Base-by-base conservation (phyloP, 2,888 invertebrate species). In the Zygaena filipendulae region DNA sequence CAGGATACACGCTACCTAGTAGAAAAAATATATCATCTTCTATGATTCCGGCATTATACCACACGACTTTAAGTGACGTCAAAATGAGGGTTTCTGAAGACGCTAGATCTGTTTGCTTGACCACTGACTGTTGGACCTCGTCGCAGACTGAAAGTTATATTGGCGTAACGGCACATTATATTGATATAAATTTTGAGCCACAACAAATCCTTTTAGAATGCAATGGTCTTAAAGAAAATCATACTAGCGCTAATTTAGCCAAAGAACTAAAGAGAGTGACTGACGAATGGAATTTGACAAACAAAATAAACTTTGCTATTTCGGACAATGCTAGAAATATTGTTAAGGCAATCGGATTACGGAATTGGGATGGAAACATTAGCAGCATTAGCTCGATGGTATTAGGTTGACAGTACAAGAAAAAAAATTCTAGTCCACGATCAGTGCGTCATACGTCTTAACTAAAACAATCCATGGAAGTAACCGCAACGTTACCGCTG, bases 241-340 rank as follows among this genome's bases (percentile, higher is more conserved):
- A 36, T 20, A 38, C 40, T 11, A 33, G 34, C 13, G 13, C 10
- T 3, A 36, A 35, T 30, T 3, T 30, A 83, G 23, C 31, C 38
- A 4, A 19, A 25, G 11, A 26, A 35, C 11, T 12, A 35, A 10
- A 38, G 28, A 12, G 21, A 19, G 22, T 19, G 32, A 14, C n/a
- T n/a, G n/a, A n/a, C 19, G 22, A 32, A 11, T 35, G 26, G 23
- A 13, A 28, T 10, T n/a, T 35, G 3, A 27, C 24, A 11, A 16
- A 32, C 7, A 34, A 34, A 24, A 25, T 37, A 4, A n/a, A n/a
- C n/a, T n/a, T n/a, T n/a, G n/a, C n/a, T n/a, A n/a, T n/a, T n/a
- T n/a, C n/a, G n/a, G n/a, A n/a, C n/a, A n/a, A n/a, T n/a, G n/a
- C n/a, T n/a, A n/a, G n/a, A n/a, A n/a, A n/a, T n/a, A n/a, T n/a